These are phyloP conservation scores for Chloromyia formosa DNA, from an alignment of 2,888 invertebrate genomes.

Conservation along the genomic window DNA sequence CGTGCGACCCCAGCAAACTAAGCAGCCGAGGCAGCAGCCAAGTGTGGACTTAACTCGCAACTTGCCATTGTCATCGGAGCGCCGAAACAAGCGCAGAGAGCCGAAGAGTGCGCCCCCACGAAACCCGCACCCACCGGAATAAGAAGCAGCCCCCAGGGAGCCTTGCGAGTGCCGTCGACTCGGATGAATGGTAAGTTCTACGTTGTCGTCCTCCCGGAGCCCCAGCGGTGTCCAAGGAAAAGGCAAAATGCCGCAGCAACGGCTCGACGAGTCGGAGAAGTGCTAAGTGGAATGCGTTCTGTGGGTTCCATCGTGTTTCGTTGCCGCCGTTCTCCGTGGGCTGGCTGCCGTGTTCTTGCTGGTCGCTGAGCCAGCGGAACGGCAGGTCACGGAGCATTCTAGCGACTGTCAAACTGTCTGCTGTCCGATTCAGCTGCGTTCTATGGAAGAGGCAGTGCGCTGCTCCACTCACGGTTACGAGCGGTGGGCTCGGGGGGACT, in stretches of 20 bases:
- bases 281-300: conserved; percentile 33
- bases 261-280: neutral
- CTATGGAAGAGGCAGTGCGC: neutral
- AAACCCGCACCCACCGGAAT: conserved; percentile 19
- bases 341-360: neutral
- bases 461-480: neutral
- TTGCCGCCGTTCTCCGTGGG: conserved; percentile 31
- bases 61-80: conserved; percentile 1
- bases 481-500: conserved; percentile 2
- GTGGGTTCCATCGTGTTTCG: conserved; percentile 15
- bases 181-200: conserved; percentile 32
- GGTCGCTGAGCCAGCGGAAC: too few species aligned
- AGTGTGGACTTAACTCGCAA: neutral
- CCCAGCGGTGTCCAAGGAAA: neutral
- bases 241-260: neutral
- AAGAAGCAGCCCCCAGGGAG: neutral
- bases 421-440: neutral
- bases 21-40: neutral
- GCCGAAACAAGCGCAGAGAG: neutral
- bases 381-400: neutral
- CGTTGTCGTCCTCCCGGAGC: neutral
- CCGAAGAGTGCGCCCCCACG: conserved; percentile 7
- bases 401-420: conserved; percentile 40
- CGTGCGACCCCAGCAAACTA: conserved; percentile 4
- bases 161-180: neutral